Conservation (phyloP, 2,888 invertebrate species). For the Mimumesa dahlbomi region DNA sequence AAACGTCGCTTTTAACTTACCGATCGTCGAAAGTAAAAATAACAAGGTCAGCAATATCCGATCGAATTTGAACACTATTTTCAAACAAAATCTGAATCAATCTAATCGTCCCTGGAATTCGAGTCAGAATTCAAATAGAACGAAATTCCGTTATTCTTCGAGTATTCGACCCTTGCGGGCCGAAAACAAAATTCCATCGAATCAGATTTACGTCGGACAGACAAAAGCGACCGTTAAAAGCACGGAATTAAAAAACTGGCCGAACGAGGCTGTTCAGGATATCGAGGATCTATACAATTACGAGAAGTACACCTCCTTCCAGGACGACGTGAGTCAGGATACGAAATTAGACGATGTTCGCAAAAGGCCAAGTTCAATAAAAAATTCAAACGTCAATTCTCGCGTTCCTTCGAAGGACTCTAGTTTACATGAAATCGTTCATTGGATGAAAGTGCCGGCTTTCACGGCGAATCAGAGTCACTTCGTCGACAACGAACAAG, state of each 20-base stretch:
- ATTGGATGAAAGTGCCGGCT: conserved; percentile 73
- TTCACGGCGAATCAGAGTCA: conserved; percentile 59
- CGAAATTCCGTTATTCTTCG: conserved; percentile 15
- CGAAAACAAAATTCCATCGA: too few species aligned
- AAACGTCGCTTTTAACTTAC: neutral
- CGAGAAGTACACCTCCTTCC: conserved; percentile 72
- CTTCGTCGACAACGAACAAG: conserved; percentile 39
- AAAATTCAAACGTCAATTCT: conserved; percentile 13
- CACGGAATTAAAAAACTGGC: conserved; percentile 71
- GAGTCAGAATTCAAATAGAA: conserved; percentile 24
- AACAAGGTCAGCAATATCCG: too few species aligned
- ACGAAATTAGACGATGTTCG: conserved; percentile 17
- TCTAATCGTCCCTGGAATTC: conserved; percentile 1
- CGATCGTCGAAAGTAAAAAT: neutral
- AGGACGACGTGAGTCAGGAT: conserved; percentile 19
- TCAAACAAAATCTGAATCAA: neutral
- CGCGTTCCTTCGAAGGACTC: conserved; percentile 36
- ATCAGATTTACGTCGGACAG: too few species aligned
- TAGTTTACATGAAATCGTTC: conserved; percentile 63
- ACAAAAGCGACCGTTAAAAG: neutral
- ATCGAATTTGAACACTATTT: neutral
- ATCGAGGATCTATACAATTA: conserved; percentile 73
- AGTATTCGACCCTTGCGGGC: conserved; percentile 1
- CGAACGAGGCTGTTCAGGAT: conserved; percentile 68
- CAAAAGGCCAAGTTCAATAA: neutral